phyloP scores from a whole-genome alignment of 1,140 invertebrate genomes.

The Drosophila kohkoa region DNA sequence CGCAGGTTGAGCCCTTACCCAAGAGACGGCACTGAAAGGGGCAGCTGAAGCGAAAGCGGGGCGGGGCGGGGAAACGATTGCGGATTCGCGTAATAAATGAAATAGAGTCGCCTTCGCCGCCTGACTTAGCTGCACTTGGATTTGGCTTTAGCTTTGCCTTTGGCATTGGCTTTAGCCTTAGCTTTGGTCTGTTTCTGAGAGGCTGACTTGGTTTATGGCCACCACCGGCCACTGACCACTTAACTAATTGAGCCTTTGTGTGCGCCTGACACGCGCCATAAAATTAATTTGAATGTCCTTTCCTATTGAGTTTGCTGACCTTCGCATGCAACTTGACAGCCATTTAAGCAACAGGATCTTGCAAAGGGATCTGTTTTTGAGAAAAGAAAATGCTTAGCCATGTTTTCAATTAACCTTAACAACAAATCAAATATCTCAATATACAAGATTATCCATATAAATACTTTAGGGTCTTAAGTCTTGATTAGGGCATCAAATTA shows the following conservation, averaged over 20 bases:
- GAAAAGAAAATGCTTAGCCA: conserved; percentile 1
- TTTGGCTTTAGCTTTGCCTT: conserved; percentile 1
- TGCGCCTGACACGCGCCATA: conserved; percentile 74
- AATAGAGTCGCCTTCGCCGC: conserved; percentile 58
- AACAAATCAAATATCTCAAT: conserved; percentile 5
- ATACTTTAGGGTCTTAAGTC: not conserved
- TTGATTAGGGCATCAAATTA: too few relatives aligned
- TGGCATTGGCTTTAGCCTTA: conserved; percentile 10
- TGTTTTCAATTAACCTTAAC: not conserved
- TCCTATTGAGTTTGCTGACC: conserved; percentile 19
- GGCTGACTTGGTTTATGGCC: conserved; percentile 71
- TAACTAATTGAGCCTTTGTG: conserved; percentile 80
- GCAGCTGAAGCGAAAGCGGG: not conserved
- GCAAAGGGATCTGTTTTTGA: not conserved
- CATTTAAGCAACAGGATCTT: conserved; percentile 4
- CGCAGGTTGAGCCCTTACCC: conserved; percentile 64
- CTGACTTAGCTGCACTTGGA: conserved; percentile 61
- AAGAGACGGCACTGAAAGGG: conserved; percentile 1
- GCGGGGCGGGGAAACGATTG: not conserved
- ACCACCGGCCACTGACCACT: conserved; percentile 63
- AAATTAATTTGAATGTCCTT: conserved; percentile 62
- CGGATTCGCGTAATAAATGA: conserved; percentile 72
- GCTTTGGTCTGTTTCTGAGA: conserved; percentile 64
- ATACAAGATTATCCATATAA: not conserved
- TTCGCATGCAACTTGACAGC: conserved; percentile 5